A percentile compares a stretch with the other conserved stretches of the same genome.
Conservation (phyloP, 1,140 invertebrate species). For the Psilanteris sp. region DNA sequence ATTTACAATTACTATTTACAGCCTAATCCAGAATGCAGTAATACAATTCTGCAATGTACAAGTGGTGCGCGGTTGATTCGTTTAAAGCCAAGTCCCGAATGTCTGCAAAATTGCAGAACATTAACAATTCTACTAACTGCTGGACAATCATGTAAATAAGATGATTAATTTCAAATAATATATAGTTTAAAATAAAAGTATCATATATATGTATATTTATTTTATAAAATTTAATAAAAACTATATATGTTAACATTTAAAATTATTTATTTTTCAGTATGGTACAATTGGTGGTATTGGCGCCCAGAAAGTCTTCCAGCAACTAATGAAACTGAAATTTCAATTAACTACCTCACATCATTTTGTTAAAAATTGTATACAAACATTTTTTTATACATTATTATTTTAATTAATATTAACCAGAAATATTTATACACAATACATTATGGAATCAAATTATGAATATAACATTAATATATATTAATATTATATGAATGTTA, state of each 20-base stretch:
- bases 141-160: conserved; percentile 84
- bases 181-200: too few relatives aligned
- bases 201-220: too few relatives aligned
- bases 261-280: conserved; percentile 82
- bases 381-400: too few relatives aligned
- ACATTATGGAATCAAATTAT: too few relatives aligned
- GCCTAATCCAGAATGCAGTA: conserved; percentile 88
- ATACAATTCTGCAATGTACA: conserved; percentile 85
- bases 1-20: conserved; percentile 54
- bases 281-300: conserved; percentile 93
- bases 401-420: too few relatives aligned
- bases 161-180: not conserved
- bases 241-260: conserved; percentile 14
- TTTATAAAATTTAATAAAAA: conserved; percentile 13
- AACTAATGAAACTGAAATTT: conserved; percentile 80
- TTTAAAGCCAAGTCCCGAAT: conserved; percentile 85
- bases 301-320: conserved; percentile 84
- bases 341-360: conserved; percentile 86
- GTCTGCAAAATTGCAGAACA: conserved; percentile 83
- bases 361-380: conserved; percentile 86
- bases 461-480: too few relatives aligned
- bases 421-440: too few relatives aligned
- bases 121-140: conserved; percentile 83
- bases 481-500: too few relatives aligned
- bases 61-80: conserved; percentile 84